These are phyloP conservation scores for Hetaerina americana DNA, from an alignment of 1,140 invertebrate genomes.

Conservation along the genomic window DNA sequence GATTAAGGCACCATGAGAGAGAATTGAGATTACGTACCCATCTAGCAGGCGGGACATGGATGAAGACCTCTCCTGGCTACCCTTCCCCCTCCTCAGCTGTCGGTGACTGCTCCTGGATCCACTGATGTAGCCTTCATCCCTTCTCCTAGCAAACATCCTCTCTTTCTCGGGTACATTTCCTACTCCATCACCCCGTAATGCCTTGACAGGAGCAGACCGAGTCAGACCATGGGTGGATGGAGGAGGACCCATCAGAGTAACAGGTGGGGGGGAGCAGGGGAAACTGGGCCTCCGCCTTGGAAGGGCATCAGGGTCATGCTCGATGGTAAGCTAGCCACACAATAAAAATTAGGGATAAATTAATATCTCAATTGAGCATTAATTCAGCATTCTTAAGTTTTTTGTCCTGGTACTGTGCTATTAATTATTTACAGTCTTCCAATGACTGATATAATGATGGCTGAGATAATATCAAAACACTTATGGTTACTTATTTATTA, in stretches of 20 bases:
- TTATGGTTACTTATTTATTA: no score
- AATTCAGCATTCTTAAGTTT: no score
- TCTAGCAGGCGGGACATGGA: conserved; percentile 75
- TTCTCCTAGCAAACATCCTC: conserved; percentile 46
- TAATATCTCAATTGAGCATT: no score
- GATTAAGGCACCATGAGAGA: no score
- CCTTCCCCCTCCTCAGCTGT: conserved; percentile 34
- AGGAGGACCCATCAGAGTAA: not conserved
- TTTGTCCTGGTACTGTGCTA: no score
- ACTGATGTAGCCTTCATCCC: conserved; percentile 47
- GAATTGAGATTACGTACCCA: conserved; percentile 44
- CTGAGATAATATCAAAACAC: no score
- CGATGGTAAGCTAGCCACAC: conserved; percentile 78
- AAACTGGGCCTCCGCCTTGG: conserved; percentile 31
- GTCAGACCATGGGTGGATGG: conserved; percentile 12
- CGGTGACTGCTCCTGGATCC: conserved; percentile 34
- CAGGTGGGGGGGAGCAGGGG: conserved; percentile 16
- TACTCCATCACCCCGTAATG: not conserved
- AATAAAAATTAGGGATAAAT: no score
- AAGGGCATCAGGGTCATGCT: conserved; percentile 71
- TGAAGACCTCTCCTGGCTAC: conserved; percentile 67
- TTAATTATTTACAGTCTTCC: no score
- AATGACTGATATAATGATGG: no score
- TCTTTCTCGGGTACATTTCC: conserved; percentile 45
- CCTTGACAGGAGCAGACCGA: conserved; percentile 2